Base-by-base conservation (phyloP, 2,888 invertebrate species). In the Cataglyphis livida region DNA sequence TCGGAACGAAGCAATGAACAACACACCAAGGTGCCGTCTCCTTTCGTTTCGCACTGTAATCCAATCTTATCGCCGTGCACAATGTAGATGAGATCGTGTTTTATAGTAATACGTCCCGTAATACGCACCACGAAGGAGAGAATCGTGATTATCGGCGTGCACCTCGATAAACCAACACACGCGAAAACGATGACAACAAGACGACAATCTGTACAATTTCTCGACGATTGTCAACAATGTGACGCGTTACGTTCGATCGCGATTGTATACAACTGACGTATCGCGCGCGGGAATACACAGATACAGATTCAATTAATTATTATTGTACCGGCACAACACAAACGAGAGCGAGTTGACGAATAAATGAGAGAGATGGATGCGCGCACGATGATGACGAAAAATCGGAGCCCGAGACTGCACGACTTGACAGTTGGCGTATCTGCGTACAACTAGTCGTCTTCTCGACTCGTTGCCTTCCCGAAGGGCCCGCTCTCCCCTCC, bases 361-460 rank as follows among this genome's bases (percentile, higher is more conserved):
- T 59, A 35, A 57, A 44, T 32, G 81, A 76, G 68, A 57, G 32
- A 10, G 66, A 21, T 51, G 65, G 79, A 28, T 32, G 41, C n/a
- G 59, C 41, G 70, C 71, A 68, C 64, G 59, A 82, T 25, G 61
- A 81, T 28, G 66, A 79, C 64, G 7, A 79, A 59, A 4, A n/a
- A 35, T 73, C 81, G 78, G 25, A 83, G 59, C 44, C 21, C 51
- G 51, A n/a, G 25, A 68, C 0, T 84, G 74, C 70, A 73, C 91
- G 90, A 91, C 93, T 90, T 90, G 89, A 92, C 93, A 91, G 91
- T 91, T 91, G 91, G 92, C 88, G 92, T 92, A 92, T 93, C 93
- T 91, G 92, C 91, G 92, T 91, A 91, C 92, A 91, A 94, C 94
- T 94, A 93, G 91, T 91, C 91, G 93, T 91, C 92, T 92, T 91